phyloP scores from a whole-genome alignment of 2,113 vertebrate genomes.

The Limnothrissa miodon region DNA sequence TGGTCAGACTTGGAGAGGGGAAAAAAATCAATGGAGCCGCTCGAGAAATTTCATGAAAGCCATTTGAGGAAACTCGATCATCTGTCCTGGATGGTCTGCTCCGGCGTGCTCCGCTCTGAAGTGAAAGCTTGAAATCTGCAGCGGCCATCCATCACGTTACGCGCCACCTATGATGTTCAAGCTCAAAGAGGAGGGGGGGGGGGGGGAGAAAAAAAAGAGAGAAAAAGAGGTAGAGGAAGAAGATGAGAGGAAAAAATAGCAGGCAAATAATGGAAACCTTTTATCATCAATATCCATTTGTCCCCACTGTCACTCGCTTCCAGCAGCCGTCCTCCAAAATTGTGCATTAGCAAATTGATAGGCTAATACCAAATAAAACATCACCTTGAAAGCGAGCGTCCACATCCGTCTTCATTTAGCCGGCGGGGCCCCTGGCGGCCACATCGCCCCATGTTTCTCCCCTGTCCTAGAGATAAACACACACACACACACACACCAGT shows the following conservation, averaged over 20 bases:
- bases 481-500: too few relatives aligned
- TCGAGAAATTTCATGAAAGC: conserved; percentile 33
- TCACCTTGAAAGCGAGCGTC: conserved; percentile 70
- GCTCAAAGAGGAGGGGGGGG: conserved; percentile 27
- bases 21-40: conserved; percentile 46
- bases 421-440: conserved; percentile 49
- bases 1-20: conserved; percentile 10
- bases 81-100: conserved; percentile 50
- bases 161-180: conserved; percentile 54
- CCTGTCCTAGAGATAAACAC: conserved; percentile 59
- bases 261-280: conserved; percentile 55
- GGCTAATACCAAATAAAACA: conserved; percentile 75
- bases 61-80: conserved; percentile 55
- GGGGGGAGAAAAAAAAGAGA: conserved; percentile 31
- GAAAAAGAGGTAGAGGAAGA: conserved; percentile 25
- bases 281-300: conserved; percentile 79
- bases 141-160: conserved; percentile 64
- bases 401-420: conserved; percentile 75
- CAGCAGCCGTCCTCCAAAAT: conserved; percentile 46
- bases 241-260: conserved; percentile 21
- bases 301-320: conserved; percentile 70
- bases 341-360: conserved; percentile 61
- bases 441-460: conserved; percentile 55
- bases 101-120: conserved; percentile 32
- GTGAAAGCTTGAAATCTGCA: conserved; percentile 55